Conservation (phyloP, 2,797 vertebrate species). For the Microtus californicus region DNA sequence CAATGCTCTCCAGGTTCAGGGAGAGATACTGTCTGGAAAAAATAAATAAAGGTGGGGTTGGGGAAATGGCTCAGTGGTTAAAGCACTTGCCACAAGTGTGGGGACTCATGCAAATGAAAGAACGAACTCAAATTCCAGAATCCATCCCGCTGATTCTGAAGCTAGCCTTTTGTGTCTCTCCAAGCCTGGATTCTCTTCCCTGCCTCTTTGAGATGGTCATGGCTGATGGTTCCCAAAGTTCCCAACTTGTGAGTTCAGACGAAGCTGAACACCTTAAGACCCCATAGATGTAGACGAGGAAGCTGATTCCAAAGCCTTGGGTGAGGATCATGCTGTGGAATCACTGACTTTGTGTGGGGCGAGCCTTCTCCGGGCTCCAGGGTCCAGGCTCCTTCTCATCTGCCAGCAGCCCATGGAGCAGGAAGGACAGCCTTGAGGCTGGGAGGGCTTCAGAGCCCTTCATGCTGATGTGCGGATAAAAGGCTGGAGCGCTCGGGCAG, state of each 20-base stretch:
- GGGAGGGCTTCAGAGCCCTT: neutral
- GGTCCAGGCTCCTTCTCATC: neutral
- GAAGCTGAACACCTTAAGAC: neutral
- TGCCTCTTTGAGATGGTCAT: neutral
- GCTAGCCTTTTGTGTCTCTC: neutral
- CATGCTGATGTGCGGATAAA: fast-evolving
- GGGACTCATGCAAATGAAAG: too few relatives aligned
- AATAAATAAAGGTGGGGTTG: neutral
- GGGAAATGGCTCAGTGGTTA: neutral
- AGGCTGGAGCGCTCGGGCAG: too few relatives aligned
- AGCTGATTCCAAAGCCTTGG: neutral
- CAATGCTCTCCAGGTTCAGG: neutral
- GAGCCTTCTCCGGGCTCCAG: neutral
- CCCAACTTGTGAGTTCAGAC: neutral
- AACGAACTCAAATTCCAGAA: neutral
- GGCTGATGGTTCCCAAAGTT: neutral
- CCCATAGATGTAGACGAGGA: neutral
- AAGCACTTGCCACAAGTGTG: neutral
- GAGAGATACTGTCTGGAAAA: neutral
- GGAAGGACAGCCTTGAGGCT: neutral
- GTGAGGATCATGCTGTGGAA: neutral
- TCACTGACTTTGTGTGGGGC: neutral
- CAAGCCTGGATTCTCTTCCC: neutral
- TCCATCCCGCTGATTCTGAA: neutral
- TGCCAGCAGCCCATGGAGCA: neutral